These are phyloP conservation scores for Folsomia manolachei DNA, from an alignment of 2,888 invertebrate species.

Conservation along the genomic window DNA sequence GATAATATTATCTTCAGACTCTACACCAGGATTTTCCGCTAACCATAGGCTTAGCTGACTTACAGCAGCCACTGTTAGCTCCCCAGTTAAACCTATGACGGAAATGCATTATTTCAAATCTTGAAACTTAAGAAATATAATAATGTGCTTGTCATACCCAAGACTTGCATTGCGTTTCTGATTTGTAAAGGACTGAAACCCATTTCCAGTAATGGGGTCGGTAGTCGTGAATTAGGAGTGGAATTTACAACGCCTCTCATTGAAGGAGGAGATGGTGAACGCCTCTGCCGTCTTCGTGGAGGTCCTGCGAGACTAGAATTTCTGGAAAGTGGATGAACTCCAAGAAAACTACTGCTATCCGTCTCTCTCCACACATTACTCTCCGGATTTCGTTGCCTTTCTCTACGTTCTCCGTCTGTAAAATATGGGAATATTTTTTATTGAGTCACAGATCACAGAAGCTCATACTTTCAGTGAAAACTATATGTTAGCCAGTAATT, in stretches of 20 bases:
- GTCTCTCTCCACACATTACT: constrained; percentile 17
- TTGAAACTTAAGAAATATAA: background rate
- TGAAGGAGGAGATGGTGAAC: constrained; percentile 46
- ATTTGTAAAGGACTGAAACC: constrained; percentile 63
- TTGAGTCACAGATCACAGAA: no score
- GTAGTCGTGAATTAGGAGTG: constrained; percentile 43
- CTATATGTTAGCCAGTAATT: background rate
- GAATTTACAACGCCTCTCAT: constrained; percentile 9
- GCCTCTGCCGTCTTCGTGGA: constrained; percentile 34
- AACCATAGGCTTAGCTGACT: constrained; percentile 65
- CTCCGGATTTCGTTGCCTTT: background rate
- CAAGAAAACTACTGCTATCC: background rate
- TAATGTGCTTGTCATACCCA: constrained; percentile 53
- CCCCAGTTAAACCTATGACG: constrained; percentile 55
- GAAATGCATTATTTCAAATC: constrained; percentile 14
- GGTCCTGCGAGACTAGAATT: background rate
- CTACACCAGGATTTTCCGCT: constrained; percentile 62
- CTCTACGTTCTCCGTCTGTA: background rate
- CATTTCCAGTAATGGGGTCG: constrained; percentile 63
- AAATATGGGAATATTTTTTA: background rate
- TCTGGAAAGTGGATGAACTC: background rate
- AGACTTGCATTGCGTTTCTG: constrained; percentile 60
- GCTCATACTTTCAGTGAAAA: no score
- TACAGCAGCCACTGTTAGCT: constrained; percentile 58
- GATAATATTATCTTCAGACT: constrained; percentile 47